Evolutionary conservation across 2,888 invertebrate genomes (phyloP).

Genomic region (Eumacrocentrus americanus): DNA sequence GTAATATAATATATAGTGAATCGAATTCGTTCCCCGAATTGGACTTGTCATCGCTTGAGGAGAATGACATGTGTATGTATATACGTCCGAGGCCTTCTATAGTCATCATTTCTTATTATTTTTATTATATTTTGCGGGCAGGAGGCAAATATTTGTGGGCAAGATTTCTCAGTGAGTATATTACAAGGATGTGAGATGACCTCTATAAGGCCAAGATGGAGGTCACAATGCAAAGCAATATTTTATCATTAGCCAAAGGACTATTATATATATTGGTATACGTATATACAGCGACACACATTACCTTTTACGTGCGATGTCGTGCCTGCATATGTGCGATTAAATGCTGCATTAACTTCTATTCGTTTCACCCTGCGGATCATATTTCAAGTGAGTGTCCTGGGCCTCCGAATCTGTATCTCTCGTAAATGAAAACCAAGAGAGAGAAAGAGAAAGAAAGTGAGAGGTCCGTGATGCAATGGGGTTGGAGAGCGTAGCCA

Average conservation of each 20-base stretch:
- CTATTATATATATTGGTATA: conserved; percentile 33
- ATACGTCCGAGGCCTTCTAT: neutral
- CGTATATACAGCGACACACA: conserved; percentile 17
- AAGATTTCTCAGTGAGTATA: conserved; percentile 28
- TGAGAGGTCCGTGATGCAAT: conserved; percentile 15
- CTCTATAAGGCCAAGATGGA: conserved; percentile 14
- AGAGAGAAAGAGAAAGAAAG: conserved; percentile 18
- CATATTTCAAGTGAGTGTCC: conserved; percentile 23
- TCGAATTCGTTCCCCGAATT: conserved; percentile 28
- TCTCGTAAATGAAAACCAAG: conserved; percentile 19
- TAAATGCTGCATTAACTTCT: conserved; percentile 52
- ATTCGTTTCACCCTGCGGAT: conserved; percentile 4
- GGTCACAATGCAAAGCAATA: conserved; percentile 46
- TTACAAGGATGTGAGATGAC: conserved; percentile 12
- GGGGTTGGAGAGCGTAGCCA: conserved; percentile 15
- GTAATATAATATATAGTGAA: conserved; percentile 12
- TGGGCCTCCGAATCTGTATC: conserved; percentile 15
- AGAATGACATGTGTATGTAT: neutral
- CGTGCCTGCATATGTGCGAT: conserved; percentile 53
- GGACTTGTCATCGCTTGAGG: conserved; percentile 19
- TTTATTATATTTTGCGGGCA: conserved; percentile 9
- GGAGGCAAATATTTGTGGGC: conserved; percentile 9
- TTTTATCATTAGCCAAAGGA: conserved; percentile 56
- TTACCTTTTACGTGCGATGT: too few species aligned
- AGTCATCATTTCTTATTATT: conserved; percentile 1